Evolutionary conservation across 2,113 vertebrate genomes (phyloP).

Genomic region (Laticauda colubrina): DNA sequence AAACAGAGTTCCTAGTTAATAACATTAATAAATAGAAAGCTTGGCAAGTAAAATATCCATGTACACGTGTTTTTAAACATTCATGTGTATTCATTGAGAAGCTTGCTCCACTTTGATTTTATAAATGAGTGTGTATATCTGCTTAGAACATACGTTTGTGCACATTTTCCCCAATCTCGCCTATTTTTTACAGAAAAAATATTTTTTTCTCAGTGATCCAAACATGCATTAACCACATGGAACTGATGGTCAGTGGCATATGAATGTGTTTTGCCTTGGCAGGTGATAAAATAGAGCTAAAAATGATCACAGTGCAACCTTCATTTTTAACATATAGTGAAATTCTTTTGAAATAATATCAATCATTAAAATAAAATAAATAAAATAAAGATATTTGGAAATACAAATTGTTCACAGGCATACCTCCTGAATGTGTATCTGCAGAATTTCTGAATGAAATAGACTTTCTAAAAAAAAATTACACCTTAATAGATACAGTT

Average conservation of each 20-base stretch:
- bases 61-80: neutral
- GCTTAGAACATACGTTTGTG: neutral
- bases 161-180: neutral
- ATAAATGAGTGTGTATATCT: neutral
- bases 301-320: neutral
- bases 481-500: neutral
- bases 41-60: neutral
- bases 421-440: neutral
- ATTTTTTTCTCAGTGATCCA: neutral
- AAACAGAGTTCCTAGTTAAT: neutral
- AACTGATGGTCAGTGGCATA: neutral
- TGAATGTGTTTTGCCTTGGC: neutral
- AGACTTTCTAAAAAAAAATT: neutral
- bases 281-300: neutral
- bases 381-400: neutral
- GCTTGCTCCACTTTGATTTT: neutral
- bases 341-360: neutral
- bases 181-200: neutral
- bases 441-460: neutral
- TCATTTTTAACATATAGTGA: neutral
- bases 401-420: no score
- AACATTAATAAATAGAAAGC: neutral
- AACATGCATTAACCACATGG: neutral
- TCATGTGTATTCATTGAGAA: neutral
- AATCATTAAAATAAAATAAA: neutral